A percentile compares a stretch with the other conserved stretches of the same genome.
phyloP scores from a whole-genome alignment of 2,113 vertebrate genomes.

The Antechinus stuartii region DNA sequence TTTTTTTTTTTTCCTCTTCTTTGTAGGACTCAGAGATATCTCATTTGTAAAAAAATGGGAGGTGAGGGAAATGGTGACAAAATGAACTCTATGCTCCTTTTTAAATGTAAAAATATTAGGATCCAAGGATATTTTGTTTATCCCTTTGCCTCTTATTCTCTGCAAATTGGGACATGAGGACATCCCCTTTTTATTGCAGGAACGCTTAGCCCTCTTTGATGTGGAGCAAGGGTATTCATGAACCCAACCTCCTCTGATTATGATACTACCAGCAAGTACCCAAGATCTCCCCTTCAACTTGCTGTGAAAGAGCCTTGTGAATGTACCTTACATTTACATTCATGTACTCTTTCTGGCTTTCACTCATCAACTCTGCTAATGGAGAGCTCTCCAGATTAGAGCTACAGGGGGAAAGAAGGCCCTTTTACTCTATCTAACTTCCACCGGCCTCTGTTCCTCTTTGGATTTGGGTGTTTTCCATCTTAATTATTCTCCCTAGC shows the following conservation, averaged over 20 bases:
- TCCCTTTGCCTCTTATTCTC: not conserved
- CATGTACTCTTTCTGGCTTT: constrained; percentile 43
- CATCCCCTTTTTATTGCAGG: not conserved
- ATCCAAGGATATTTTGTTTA: not conserved
- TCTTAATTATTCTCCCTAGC: constrained; percentile 71
- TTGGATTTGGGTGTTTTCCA: constrained; percentile 71
- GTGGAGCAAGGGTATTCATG: not conserved
- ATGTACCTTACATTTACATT: constrained; percentile 58
- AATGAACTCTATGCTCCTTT: not conserved
- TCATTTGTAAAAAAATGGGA: not conserved
- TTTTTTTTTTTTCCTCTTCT: not conserved
- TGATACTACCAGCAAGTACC: not conserved
- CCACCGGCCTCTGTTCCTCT: constrained; percentile 58
- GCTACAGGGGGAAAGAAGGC: constrained; percentile 56
- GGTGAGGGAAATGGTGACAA: not conserved
- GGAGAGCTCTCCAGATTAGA: constrained; percentile 68
- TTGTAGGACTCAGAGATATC: not conserved
- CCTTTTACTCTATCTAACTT: constrained; percentile 59
- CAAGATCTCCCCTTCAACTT: not conserved
- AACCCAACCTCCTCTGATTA: not conserved
- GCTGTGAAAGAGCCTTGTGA: constrained; percentile 35
- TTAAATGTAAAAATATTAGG: not conserved
- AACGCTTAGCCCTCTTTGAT: not conserved
- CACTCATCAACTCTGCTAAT: constrained; percentile 46
- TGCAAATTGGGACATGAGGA: not conserved